Conservation (phyloP, 2,888 invertebrate genomes). For the Meiosimyza decipiens region DNA sequence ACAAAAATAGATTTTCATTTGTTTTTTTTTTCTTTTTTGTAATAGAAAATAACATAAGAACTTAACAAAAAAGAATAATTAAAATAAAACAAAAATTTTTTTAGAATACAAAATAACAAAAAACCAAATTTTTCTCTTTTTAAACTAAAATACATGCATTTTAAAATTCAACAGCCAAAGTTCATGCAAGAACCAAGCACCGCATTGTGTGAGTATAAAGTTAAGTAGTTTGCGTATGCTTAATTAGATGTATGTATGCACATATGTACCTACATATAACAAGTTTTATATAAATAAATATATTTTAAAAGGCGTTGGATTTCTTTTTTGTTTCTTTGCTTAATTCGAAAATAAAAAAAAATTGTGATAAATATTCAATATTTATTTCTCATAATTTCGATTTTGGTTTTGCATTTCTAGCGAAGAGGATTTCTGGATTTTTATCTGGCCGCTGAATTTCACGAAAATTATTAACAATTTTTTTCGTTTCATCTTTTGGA, state of each 20-base stretch:
- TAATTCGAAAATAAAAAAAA: not conserved
- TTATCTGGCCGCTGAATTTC: constrained; percentile 65
- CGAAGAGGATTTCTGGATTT: constrained; percentile 65
- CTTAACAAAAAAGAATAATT: constrained; percentile 20
- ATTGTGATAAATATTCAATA: not conserved
- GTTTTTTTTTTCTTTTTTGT: constrained; percentile 23
- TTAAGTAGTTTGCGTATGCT: not conserved
- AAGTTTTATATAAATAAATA: constrained; percentile 3
- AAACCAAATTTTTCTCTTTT: constrained; percentile 11
- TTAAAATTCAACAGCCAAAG: constrained; percentile 26
- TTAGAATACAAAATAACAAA: constrained; percentile 31
- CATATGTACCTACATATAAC: not conserved
- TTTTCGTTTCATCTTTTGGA: constrained; percentile 65
- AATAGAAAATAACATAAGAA: constrained; percentile 40
- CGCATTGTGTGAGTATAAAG: constrained; percentile 1
- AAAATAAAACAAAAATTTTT: constrained; percentile 20
- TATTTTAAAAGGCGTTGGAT: constrained; percentile 14
- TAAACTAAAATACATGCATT: not conserved
- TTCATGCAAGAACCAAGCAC: constrained; percentile 24
- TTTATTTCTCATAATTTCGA: constrained; percentile 63
- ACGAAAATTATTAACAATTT: constrained; percentile 66
- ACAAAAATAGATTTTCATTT: constrained; percentile 25
- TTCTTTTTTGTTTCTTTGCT: not conserved
- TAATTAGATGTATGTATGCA: not conserved
- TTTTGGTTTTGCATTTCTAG: constrained; percentile 65